A percentile compares a stretch with the other conserved stretches of the same genome.
Conservation (phyloP, 2,888 invertebrate genomes). For the Cabera pusaria region DNA sequence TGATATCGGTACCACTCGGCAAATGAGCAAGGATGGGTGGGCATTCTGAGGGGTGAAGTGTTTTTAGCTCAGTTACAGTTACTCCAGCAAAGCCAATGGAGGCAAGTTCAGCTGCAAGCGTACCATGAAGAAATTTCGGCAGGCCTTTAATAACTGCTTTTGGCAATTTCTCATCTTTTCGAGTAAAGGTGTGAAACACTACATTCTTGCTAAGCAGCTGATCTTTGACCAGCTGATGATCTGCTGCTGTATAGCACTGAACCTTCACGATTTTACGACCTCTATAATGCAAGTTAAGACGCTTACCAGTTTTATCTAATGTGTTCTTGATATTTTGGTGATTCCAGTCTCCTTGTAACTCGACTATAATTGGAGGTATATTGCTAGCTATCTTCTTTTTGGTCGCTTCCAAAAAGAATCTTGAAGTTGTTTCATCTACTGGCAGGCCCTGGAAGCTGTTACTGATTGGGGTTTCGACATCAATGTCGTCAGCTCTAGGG, state of each 20-base stretch:
- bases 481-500: too few species aligned
- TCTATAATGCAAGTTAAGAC: constrained; percentile 15
- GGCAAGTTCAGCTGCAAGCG: constrained; percentile 2
- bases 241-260: constrained; percentile 5
- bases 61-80: constrained; percentile 1
- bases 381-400: neutral
- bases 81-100: constrained; percentile 6
- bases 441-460: too few species aligned
- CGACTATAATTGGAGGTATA: constrained; percentile 14
- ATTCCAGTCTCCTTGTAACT: constrained; percentile 7
- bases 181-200: constrained; percentile 12
- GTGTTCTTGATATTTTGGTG: constrained; percentile 11
- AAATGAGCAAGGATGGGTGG: constrained; percentile 3
- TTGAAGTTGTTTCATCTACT: too few species aligned
- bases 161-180: constrained; percentile 14
- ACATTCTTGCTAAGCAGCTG: constrained; percentile 7
- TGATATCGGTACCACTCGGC: constrained; percentile 7
- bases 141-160: constrained; percentile 17
- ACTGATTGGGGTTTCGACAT: too few species aligned
- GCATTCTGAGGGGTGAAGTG: neutral
- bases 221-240: constrained; percentile 14
- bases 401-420: too few species aligned
- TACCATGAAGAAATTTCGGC: constrained; percentile 8
- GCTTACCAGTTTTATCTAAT: constrained; percentile 3
- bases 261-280: constrained; percentile 11